These are phyloP conservation scores for Hassar affinis DNA, from an alignment of 2,113 vertebrate genomes.

Conservation along the genomic window DNA sequence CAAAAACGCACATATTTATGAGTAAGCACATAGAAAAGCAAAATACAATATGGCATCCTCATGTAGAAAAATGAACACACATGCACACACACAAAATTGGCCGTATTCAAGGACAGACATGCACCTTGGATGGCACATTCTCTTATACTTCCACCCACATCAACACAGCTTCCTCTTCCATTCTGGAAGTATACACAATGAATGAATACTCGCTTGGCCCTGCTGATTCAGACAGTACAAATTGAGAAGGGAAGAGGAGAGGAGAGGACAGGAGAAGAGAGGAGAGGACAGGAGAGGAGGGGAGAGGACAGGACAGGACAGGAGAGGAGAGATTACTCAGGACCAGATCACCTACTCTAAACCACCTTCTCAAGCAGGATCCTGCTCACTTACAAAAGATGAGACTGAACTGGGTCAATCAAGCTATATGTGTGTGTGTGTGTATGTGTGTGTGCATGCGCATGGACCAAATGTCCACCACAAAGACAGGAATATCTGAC, in stretches of 20 bases:
- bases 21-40: background rate
- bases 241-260: background rate
- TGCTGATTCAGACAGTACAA: background rate
- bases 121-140: constrained; percentile 17
- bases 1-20: constrained; percentile 7
- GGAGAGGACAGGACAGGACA: background rate
- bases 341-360: constrained; percentile 38
- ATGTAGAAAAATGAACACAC: constrained; percentile 1
- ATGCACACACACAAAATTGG: constrained; percentile 9
- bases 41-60: constrained; percentile 14
- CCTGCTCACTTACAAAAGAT: constrained; percentile 42
- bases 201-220: background rate
- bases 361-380: constrained; percentile 28
- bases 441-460: background rate
- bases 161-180: background rate
- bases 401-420: constrained; percentile 49
- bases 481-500: background rate
- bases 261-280: too few species aligned
- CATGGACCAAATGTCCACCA: background rate
- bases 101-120: constrained; percentile 11
- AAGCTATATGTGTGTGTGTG: constrained; percentile 15
- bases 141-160: constrained; percentile 18
- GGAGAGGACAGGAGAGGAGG: background rate
- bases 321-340: background rate
- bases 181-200: background rate